phyloP scores from a whole-genome alignment of 2,888 invertebrate species.

The Caenorhabditis uteleia region DNA sequence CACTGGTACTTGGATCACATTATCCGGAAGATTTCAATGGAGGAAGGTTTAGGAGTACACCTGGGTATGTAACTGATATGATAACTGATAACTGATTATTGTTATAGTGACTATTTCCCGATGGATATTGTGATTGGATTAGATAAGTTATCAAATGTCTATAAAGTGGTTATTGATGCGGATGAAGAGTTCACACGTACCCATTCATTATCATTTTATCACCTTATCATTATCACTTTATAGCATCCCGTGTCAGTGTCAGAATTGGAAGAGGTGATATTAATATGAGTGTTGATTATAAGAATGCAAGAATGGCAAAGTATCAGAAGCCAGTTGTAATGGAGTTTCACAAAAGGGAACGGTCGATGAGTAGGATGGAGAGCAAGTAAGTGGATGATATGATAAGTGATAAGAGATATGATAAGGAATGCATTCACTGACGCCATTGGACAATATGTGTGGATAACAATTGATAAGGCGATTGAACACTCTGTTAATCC shows the following conservation, averaged over 20 bases:
- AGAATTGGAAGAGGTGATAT: slow-evolving; percentile 32
- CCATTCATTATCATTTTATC: slow-evolving; percentile 4
- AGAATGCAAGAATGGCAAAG: slow-evolving; percentile 51
- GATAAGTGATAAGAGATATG: not conserved
- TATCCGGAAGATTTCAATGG: slow-evolving; percentile 44
- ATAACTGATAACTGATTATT: not conserved
- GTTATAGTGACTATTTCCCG: slow-evolving; percentile 48
- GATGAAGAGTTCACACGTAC: slow-evolving; percentile 48
- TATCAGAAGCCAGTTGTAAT: slow-evolving; percentile 42
- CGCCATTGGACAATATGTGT: slow-evolving; percentile 58
- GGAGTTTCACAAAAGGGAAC: slow-evolving; percentile 35
- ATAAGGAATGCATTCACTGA: slow-evolving; percentile 55
- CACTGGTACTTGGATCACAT: slow-evolving; percentile 45
- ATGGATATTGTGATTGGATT: slow-evolving; percentile 57
- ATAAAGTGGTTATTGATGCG: slow-evolving; percentile 55
- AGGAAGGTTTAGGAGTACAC: slow-evolving; percentile 40
- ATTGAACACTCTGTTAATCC: slow-evolving; percentile 38
- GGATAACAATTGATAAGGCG: slow-evolving; percentile 57
- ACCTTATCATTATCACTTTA: not conserved
- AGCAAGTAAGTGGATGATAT: slow-evolving; percentile 29
- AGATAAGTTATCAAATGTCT: slow-evolving; percentile 47
- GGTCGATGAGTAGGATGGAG: slow-evolving; percentile 42
- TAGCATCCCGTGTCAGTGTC: no score
- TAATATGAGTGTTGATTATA: slow-evolving; percentile 40
- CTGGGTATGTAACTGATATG: slow-evolving; percentile 23